These are phyloP conservation scores for Psophia crepitans DNA, from an alignment of 2,113 vertebrate genomes.

Conservation along the genomic window DNA sequence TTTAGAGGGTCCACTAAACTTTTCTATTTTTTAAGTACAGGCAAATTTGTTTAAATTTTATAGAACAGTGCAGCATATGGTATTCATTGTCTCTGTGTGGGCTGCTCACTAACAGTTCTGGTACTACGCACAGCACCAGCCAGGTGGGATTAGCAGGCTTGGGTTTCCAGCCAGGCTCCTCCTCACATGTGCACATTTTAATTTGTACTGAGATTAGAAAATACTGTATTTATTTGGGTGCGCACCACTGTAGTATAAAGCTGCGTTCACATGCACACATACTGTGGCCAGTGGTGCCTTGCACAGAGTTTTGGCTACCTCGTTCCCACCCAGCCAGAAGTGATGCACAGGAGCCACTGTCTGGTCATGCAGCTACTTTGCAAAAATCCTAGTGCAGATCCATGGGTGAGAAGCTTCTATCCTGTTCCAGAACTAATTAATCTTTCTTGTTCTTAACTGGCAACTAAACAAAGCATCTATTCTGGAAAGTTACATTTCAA, in stretches of 20 bases:
- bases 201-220: neutral
- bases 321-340: neutral
- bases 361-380: neutral
- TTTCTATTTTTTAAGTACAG: neutral
- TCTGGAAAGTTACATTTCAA: neutral
- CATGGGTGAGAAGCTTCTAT: neutral
- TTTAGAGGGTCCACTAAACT: neutral
- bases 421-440: neutral
- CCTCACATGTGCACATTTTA: neutral
- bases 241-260: neutral
- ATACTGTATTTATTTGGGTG: neutral
- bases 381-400: neutral
- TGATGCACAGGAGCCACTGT: neutral
- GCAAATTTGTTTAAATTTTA: conserved; percentile 26
- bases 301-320: neutral
- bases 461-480: neutral
- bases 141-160: neutral
- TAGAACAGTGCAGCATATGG: neutral
- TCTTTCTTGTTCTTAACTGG: neutral
- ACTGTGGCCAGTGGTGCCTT: neutral
- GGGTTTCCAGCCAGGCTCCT: neutral
- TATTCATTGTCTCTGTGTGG: neutral
- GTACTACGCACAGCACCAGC: neutral
- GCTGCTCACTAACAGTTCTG: neutral
- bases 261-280: neutral